These are phyloP conservation scores for Xestia ashworthii DNA, from an alignment of 2,888 invertebrate species.

Conservation along the genomic window DNA sequence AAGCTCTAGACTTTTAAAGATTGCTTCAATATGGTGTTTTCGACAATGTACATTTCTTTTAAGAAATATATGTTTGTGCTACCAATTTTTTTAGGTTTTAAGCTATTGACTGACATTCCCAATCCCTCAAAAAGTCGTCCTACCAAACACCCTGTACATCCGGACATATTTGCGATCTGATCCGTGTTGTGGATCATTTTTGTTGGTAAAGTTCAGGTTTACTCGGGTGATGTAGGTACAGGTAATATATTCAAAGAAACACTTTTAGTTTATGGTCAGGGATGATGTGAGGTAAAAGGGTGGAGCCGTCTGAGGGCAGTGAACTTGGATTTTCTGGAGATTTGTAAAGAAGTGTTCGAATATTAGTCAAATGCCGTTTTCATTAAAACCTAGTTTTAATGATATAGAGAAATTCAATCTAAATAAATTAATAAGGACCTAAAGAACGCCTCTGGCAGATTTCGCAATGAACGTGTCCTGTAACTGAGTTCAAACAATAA, in stretches of 20 bases:
- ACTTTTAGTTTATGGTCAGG: conserved; percentile 22
- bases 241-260: conserved; percentile 40
- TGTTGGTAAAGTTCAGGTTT: conserved; percentile 32
- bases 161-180: conserved; percentile 47
- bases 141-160: conserved; percentile 13
- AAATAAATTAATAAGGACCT: neutral
- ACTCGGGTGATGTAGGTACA: conserved; percentile 22
- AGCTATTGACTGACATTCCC: neutral
- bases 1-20: neutral
- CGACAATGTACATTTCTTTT: neutral
- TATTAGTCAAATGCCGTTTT: neutral
- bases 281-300: conserved; percentile 20
- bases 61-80: neutral
- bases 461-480: neutral
- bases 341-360: neutral
- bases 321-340: conserved; percentile 15
- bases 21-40: neutral
- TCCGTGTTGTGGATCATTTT: conserved; percentile 33
- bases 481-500: neutral
- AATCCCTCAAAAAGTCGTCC: neutral
- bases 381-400: neutral
- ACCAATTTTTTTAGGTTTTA: neutral
- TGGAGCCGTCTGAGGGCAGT: conserved; percentile 4
- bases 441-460: neutral
- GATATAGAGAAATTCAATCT: neutral